A percentile compares a stretch with the other conserved stretches of the same genome.
These are phyloP conservation scores for Kryptolebias marmoratus DNA, from an alignment of 2,113 vertebrate genomes.

Conservation along the genomic window DNA sequence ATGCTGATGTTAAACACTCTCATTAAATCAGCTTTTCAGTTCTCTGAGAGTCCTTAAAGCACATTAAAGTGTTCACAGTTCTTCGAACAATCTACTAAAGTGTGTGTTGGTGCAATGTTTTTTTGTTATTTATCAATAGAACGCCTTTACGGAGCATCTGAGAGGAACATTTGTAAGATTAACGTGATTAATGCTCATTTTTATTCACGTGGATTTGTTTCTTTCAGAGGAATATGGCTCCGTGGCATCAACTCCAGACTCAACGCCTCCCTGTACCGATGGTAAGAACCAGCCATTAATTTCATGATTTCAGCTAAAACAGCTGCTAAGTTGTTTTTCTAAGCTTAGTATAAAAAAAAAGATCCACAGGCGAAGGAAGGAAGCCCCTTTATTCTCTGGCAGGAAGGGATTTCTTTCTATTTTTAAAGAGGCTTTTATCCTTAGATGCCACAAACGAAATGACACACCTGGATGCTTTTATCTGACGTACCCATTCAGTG, in stretches of 20 bases:
- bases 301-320: neutral
- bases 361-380: constrained; percentile 22
- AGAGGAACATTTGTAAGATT: neutral
- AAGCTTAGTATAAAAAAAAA: neutral
- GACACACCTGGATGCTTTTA: constrained; percentile 26
- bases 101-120: neutral
- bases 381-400: neutral
- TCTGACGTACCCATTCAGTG: constrained; percentile 16
- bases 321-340: neutral
- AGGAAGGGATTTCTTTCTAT: constrained; percentile 1
- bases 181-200: neutral
- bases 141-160: neutral
- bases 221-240: constrained; percentile 84
- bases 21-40: no score
- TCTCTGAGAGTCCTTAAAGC: neutral
- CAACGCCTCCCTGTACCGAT: constrained; percentile 83
- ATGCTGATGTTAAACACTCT: neutral
- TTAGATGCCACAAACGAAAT: constrained; percentile 33
- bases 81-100: constrained; percentile 1
- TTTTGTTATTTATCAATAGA: neutral
- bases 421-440: constrained; percentile 48
- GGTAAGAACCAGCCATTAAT: constrained; percentile 62
- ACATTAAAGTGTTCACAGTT: neutral
- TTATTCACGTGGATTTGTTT: constrained; percentile 53
- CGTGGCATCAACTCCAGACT: constrained; percentile 83